Evolutionary conservation across 2,113 vertebrate species (phyloP), one percentile per base, ranked within the genome.

Genomic region (Oncorhynchus masou): DNA sequence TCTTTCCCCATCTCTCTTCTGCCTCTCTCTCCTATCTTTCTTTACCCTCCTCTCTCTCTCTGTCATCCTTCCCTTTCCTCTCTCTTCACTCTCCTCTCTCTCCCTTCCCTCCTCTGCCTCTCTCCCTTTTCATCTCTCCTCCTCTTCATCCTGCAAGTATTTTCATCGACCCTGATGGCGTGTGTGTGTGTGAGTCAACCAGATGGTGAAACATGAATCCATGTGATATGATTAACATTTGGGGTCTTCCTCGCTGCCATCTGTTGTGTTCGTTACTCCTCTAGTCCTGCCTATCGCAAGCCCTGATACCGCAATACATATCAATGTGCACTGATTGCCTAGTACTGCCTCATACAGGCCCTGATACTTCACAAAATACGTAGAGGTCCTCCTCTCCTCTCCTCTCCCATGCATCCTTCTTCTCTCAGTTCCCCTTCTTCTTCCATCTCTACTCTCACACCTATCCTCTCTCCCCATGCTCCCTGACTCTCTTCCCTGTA

Each of bases 171-270:
- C 15, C 31, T 34, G 31, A 34, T 34, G 31, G 31, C 0, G 31
- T 34, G 31, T 34, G 31, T 29, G 88, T 87, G 85, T 80, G 73
- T 88, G 93, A 94, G 95, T 97, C 96, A 96, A 95, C 95, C 96
- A 97, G 96, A 97, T 98, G 96, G 95, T 92, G 94, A 93, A 95
- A 95, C 93, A 95, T 93, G 95, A 95, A 96, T 96, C 94, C 92
- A 94, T 95, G 94, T 97, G 95, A 98, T 95, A 97, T 95, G 96
- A 97, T 98, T 97, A 97, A 96, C 95, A 94, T 95, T 96, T 95
- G 95, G 94, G 94, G 93, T 94, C 93, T 93, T 95, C 95, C 94
- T 95, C 92, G 34, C 87, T 90, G 95, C 96, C 95, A 96, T 97
- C 95, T 97, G 96, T 94, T 95, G 93, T 84, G 86, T 86, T 88